These are phyloP conservation scores for Onychorhynchus coronatus DNA, from an alignment of 2,113 vertebrate species.

Conservation along the genomic window DNA sequence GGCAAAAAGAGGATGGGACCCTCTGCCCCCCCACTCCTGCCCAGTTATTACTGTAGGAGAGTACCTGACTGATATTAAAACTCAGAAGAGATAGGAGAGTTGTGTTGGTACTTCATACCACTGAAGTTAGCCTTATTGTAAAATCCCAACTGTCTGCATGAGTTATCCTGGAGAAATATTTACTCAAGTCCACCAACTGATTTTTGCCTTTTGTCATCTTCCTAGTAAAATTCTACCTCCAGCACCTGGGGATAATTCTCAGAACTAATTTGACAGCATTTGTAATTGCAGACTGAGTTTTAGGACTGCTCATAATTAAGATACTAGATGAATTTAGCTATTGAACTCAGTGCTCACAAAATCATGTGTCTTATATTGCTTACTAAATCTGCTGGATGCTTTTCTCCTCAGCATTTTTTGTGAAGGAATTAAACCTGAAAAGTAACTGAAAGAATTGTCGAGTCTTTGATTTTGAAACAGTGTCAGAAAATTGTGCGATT, in stretches of 20 bases:
- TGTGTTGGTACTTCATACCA: background rate
- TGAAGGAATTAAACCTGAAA: constrained; percentile 1
- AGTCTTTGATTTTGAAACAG: background rate
- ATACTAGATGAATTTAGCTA: background rate
- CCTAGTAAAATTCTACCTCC: background rate
- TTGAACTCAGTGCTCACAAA: background rate
- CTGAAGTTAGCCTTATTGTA: background rate
- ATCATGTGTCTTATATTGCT: background rate
- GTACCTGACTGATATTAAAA: background rate
- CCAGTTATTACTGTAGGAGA: background rate
- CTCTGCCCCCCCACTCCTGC: no score
- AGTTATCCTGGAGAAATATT: background rate
- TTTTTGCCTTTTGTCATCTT: background rate
- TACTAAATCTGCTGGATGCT: background rate
- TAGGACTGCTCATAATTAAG: background rate
- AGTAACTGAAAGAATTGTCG: background rate
- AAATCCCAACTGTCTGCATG: background rate
- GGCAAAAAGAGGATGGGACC: background rate
- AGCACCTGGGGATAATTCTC: background rate
- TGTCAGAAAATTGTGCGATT: background rate
- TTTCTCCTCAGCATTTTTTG: background rate
- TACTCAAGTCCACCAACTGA: background rate
- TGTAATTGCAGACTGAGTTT: background rate
- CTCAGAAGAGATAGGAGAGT: background rate
- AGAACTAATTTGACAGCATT: background rate